These are phyloP conservation scores for Larimichthys crocea DNA, from an alignment of 2,113 vertebrate species.

Conservation along the genomic window DNA sequence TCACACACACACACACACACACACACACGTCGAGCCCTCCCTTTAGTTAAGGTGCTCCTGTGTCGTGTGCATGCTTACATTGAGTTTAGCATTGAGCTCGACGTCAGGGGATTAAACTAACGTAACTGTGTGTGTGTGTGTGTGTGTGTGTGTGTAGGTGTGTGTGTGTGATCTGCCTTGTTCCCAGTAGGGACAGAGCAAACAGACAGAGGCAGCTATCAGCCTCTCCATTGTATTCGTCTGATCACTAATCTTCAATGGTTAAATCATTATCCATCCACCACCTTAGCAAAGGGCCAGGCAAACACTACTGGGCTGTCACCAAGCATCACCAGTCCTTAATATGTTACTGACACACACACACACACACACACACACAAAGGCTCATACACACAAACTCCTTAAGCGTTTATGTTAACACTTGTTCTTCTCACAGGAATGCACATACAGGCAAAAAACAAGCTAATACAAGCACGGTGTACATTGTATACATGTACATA, in stretches of 20 bases:
- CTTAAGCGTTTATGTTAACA: neutral
- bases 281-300: slow-evolving; percentile 63
- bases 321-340: slow-evolving; percentile 45
- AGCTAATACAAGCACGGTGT: neutral
- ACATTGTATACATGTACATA: neutral
- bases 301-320: slow-evolving; percentile 75
- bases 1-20: slow-evolving; percentile 25
- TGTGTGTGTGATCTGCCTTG: slow-evolving; percentile 40
- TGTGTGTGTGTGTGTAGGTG: slow-evolving; percentile 41
- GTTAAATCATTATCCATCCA: slow-evolving; percentile 82
- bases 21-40: slow-evolving; percentile 26
- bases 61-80: slow-evolving; percentile 39
- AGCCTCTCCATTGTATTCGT: slow-evolving; percentile 77
- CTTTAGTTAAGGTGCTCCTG: slow-evolving; percentile 48
- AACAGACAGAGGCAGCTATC: slow-evolving; percentile 75
- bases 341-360: slow-evolving; percentile 58
- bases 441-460: neutral
- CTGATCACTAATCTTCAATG: slow-evolving; percentile 77
- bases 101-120: slow-evolving; percentile 43
- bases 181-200: slow-evolving; percentile 64
- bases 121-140: slow-evolving; percentile 24
- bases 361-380: slow-evolving; percentile 19
- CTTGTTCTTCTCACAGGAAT: neutral
- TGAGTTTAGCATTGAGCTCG: slow-evolving; percentile 52
- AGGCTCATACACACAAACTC: neutral